Conservation (phyloP, 1,140 invertebrate species). For the Chlorops oryzae region DNA sequence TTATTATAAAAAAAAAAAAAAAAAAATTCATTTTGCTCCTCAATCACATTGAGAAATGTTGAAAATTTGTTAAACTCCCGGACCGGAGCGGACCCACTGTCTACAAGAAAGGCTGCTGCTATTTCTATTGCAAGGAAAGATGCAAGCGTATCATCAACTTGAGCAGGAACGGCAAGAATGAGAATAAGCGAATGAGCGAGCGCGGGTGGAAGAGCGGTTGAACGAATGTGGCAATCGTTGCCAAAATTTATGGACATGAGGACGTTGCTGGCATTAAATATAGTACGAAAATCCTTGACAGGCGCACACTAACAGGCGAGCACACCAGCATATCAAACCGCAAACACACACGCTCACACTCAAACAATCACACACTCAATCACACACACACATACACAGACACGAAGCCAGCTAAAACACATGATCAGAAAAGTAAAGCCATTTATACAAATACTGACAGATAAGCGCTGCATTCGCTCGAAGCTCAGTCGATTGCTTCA, state of each 20-base stretch:
- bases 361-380: not conserved
- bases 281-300: not conserved
- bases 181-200: too few species aligned
- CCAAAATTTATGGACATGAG: constrained; percentile 3
- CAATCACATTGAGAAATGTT: too few species aligned
- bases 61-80: too few species aligned
- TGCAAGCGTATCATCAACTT: too few species aligned
- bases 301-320: not conserved
- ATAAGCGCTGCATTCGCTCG: not conserved
- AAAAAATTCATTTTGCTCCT: too few species aligned
- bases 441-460: constrained; percentile 41
- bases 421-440: constrained; percentile 15
- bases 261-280: not conserved
- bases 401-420: not conserved
- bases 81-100: too few species aligned
- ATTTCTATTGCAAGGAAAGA: too few species aligned
- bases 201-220: too few species aligned
- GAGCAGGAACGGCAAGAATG: too few species aligned
- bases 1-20: too few species aligned
- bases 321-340: not conserved
- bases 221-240: not conserved
- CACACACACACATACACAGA: not conserved
- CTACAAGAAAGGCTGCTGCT: too few species aligned
- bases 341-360: not conserved
- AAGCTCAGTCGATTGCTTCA: too few species aligned